Percentiles rank a stretch among this genome's conserved stretches.
phyloP scores from a whole-genome alignment of 23 tunicate species.

The Trididemnum nubilum region DNA sequence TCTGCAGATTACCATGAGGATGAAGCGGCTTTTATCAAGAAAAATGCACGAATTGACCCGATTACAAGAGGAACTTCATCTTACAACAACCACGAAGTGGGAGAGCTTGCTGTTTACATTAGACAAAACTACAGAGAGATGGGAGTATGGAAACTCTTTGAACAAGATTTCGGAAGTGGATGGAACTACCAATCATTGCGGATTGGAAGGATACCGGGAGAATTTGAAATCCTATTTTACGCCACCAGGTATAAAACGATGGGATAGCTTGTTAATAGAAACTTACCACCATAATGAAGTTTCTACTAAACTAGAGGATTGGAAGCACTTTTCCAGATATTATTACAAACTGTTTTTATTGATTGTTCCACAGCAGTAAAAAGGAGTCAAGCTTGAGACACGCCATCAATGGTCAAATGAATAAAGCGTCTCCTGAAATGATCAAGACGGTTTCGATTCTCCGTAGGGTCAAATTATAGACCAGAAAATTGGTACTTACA shows the following conservation, averaged over 20 bases:
- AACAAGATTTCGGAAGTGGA: constrained; percentile 66
- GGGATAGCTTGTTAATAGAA: too few relatives aligned
- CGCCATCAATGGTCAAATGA: too few relatives aligned
- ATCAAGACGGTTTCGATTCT: too few relatives aligned
- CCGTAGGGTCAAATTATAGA: too few relatives aligned
- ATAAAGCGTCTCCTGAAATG: too few relatives aligned
- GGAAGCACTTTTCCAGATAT: not conserved
- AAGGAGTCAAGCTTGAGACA: too few relatives aligned
- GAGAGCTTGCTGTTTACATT: constrained; percentile 67
- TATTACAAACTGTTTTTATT: too few relatives aligned
- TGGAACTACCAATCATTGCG: constrained; percentile 63
- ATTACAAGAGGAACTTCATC: constrained; percentile 55
- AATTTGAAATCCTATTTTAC: constrained; percentile 68
- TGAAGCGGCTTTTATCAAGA: not conserved
- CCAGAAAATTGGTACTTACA: too few relatives aligned
- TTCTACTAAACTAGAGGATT: too few relatives aligned
- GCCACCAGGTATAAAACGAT: constrained; percentile 90
- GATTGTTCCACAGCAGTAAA: too few relatives aligned
- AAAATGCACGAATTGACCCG: constrained; percentile 18
- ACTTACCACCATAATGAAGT: too few relatives aligned
- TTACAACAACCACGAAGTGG: constrained; percentile 83
- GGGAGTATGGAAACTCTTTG: constrained; percentile 66
- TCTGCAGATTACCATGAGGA: not conserved
- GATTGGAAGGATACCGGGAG: constrained; percentile 66
- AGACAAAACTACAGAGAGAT: constrained; percentile 67